Base-by-base conservation (phyloP, 1,140 invertebrate species). In the Lethrus apterus region DNA sequence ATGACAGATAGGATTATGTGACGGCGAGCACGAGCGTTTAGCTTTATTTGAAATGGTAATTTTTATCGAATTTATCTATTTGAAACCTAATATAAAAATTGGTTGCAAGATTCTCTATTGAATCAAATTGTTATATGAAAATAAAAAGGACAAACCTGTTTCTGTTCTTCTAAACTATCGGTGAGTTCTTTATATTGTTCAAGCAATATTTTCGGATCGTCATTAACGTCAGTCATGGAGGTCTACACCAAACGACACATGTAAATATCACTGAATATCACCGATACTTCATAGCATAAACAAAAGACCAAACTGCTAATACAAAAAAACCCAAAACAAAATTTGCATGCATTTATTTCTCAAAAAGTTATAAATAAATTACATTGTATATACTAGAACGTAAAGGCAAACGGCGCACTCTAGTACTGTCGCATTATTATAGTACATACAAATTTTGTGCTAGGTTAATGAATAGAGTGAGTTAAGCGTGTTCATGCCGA, bases 81-180 rank as follows among this genome's bases (percentile, higher is more conserved):
- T n/a, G n/a, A n/a, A n/a, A n/a, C n/a, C n/a, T n/a, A n/a, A n/a
- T n/a, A n/a, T n/a, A n/a, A n/a, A n/a, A n/a, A n/a, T n/a, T n/a
- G n/a, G n/a, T n/a, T n/a, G n/a, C n/a, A n/a, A n/a, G n/a, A n/a
- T n/a, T n/a, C n/a, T n/a, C n/a, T n/a, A n/a, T n/a, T n/a, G n/a
- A n/a, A n/a, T n/a, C n/a, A n/a, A n/a, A n/a, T n/a, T n/a, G n/a
- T n/a, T n/a, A n/a, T n/a, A n/a, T n/a, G n/a, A n/a, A n/a, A n/a
- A n/a, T n/a, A n/a, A n/a, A n/a, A n/a, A n/a, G n/a, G n/a, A 54
- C 45, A 51, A 51, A 63, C 64, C 57, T 62, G 40, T 24, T 61
- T 58, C 48, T 66, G 57, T n/a, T 54, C 50, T 49, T 66, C 60
- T 41, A 66, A 46, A 40, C 60, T 56, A 18, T 55, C 44, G 9